These are phyloP conservation scores for Spheniscus mendiculus DNA, from an alignment of 2,113 vertebrate genomes.

Conservation along the genomic window DNA sequence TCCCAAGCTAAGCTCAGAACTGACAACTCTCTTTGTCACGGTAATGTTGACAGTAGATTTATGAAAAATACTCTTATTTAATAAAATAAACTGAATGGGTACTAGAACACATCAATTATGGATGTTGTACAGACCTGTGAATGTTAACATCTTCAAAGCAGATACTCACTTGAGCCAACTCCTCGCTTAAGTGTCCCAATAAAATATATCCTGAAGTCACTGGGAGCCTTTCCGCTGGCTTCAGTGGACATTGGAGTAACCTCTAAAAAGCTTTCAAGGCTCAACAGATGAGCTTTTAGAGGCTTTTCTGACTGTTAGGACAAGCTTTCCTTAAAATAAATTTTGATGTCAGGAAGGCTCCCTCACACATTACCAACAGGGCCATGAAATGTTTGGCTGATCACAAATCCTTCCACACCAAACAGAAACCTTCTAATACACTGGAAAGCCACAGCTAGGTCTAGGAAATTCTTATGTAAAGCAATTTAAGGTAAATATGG, in stretches of 20 bases:
- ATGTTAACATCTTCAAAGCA: not conserved
- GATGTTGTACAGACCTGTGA: not conserved
- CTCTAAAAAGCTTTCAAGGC: constrained; percentile 8
- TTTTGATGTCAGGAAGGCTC: constrained; percentile 53
- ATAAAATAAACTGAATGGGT: not conserved
- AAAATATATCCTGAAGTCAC: constrained; percentile 2
- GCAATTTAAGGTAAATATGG: constrained; percentile 46
- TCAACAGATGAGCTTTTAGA: constrained; percentile 12
- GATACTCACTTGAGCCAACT: not conserved
- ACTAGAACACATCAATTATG: not conserved
- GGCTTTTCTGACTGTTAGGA: constrained; percentile 42
- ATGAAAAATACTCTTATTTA: constrained; percentile 6
- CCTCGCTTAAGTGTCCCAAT: not conserved
- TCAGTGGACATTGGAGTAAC: not conserved
- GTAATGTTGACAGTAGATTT: not conserved
- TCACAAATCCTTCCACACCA: constrained; percentile 52
- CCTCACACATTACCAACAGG: constrained; percentile 36
- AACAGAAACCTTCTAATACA: constrained; percentile 44
- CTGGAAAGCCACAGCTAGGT: constrained; percentile 4
- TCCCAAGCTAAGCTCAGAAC: not conserved
- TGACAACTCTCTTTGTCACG: not conserved
- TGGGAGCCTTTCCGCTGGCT: not conserved
- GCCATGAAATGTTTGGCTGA: constrained; percentile 34
- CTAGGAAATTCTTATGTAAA: constrained; percentile 54
- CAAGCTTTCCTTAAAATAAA: constrained; percentile 63